These are phyloP conservation scores for Heterohyrax brucei DNA, from an alignment of 2,797 vertebrate genomes.

Conservation along the genomic window DNA sequence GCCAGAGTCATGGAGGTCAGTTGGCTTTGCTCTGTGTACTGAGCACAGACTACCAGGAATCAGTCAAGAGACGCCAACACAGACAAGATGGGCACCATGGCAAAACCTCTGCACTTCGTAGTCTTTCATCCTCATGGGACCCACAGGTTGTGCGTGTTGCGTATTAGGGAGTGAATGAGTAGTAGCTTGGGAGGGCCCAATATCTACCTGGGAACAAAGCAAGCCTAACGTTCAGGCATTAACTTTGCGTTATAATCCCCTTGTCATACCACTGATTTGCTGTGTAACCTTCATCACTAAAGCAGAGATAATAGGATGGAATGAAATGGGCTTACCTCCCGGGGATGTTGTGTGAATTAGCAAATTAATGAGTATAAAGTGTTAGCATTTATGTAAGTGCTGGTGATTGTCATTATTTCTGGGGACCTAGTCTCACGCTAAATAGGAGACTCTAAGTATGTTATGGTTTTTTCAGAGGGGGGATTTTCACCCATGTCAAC, in stretches of 20 bases:
- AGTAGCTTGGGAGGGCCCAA: constrained; percentile 56
- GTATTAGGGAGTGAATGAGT: constrained; percentile 40
- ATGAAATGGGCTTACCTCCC: constrained; percentile 80
- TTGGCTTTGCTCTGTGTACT: constrained; percentile 31
- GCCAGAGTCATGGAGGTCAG: constrained; percentile 18
- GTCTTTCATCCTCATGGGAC: not conserved
- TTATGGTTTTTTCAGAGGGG: constrained; percentile 70
- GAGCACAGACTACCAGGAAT: not conserved
- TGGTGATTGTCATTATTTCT: constrained; percentile 80
- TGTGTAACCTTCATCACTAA: constrained; percentile 82
- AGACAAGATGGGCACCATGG: not conserved
- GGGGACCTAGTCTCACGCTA: constrained; percentile 73
- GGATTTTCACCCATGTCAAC: constrained; percentile 69
- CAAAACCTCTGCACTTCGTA: constrained; percentile 52
- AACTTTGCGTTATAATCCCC: constrained; percentile 76
- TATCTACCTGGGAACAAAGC: constrained; percentile 70
- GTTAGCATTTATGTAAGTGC: constrained; percentile 84
- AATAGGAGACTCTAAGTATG: constrained; percentile 80
- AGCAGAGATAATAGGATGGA: constrained; percentile 82
- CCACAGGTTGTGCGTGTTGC: constrained; percentile 18
- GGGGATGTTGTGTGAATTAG: constrained; percentile 83
- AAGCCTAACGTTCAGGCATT: constrained; percentile 74
- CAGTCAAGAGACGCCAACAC: constrained; percentile 5
- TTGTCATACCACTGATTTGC: constrained; percentile 78
- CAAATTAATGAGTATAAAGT: constrained; percentile 82